Percentiles rank a stretch among this genome's conserved stretches.
Conservation (phyloP, 2,888 invertebrate species). For the Cerastoderma edule region DNA sequence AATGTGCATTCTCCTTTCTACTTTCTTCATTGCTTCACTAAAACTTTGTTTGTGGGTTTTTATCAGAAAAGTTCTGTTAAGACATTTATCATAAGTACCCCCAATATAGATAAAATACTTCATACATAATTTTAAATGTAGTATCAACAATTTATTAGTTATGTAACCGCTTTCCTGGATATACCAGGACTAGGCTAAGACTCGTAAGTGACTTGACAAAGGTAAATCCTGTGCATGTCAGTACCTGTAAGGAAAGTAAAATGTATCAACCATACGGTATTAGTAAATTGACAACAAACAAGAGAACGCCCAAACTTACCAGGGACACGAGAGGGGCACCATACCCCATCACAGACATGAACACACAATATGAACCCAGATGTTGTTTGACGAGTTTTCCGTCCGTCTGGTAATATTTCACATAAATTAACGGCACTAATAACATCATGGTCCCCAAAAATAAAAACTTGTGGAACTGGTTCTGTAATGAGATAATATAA, state of each 20-base stretch:
- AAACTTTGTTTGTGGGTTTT: no score
- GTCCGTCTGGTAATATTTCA: slow-evolving; percentile 65
- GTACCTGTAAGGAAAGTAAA: background rate
- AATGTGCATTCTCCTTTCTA: no score
- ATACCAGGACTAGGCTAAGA: background rate
- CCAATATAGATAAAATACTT: no score
- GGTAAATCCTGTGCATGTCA: background rate
- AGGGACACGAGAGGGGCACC: slow-evolving; percentile 70
- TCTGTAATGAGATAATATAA: slow-evolving; percentile 50
- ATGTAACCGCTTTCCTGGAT: background rate
- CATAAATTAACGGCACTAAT: slow-evolving; percentile 62
- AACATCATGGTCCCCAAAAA: slow-evolving; percentile 54
- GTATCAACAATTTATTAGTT: background rate
- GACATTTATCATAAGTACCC: no score
- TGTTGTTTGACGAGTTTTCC: slow-evolving; percentile 54
- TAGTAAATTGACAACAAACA: background rate
- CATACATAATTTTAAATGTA: no score
- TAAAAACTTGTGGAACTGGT: slow-evolving; percentile 57
- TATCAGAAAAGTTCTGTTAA: no score
- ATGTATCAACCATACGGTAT: background rate
- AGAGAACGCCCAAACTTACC: slow-evolving; percentile 64
- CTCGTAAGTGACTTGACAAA: background rate
- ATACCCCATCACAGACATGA: slow-evolving; percentile 64
- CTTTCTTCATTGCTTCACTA: no score
- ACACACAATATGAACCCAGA: slow-evolving; percentile 62